phyloP scores from a whole-genome alignment of 2,888 invertebrate genomes.

The Leptarthrus brevirostris region DNA sequence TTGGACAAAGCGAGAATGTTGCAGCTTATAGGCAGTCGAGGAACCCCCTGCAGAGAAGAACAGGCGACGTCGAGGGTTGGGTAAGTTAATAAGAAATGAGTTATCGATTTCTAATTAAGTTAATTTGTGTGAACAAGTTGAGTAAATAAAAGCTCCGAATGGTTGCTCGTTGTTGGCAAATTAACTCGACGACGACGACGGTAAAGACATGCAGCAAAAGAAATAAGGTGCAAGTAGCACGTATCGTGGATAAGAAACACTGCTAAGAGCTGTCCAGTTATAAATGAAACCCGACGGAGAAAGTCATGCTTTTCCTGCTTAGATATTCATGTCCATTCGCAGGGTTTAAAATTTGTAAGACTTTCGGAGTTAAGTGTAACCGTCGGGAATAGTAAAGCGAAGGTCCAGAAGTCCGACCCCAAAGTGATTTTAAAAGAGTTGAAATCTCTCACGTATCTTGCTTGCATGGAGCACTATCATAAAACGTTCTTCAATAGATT shows the following conservation, averaged over 20 bases:
- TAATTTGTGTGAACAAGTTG: constrained; percentile 47
- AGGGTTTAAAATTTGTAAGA: too few relatives aligned
- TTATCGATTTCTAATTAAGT: constrained; percentile 49
- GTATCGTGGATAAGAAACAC: too few relatives aligned
- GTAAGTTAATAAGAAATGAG: constrained; percentile 40
- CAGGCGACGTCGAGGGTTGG: background rate
- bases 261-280: background rate
- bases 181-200: constrained; percentile 10
- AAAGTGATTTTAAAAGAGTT: too few relatives aligned
- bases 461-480: too few relatives aligned
- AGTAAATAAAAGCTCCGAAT: constrained; percentile 40
- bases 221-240: constrained; percentile 5
- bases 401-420: too few relatives aligned
- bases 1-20: constrained; percentile 1
- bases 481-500: too few relatives aligned
- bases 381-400: too few relatives aligned
- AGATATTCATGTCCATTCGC: too few relatives aligned
- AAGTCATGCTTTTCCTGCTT: too few relatives aligned
- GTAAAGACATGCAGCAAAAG: background rate
- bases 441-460: too few relatives aligned
- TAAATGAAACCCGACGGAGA: constrained; percentile 1
- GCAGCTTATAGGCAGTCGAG: background rate
- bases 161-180: constrained; percentile 33
- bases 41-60: background rate
- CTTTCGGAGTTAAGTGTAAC: too few relatives aligned